Conservation (phyloP, 2,113 vertebrate genomes). For the Ageneiosus marmoratus region DNA sequence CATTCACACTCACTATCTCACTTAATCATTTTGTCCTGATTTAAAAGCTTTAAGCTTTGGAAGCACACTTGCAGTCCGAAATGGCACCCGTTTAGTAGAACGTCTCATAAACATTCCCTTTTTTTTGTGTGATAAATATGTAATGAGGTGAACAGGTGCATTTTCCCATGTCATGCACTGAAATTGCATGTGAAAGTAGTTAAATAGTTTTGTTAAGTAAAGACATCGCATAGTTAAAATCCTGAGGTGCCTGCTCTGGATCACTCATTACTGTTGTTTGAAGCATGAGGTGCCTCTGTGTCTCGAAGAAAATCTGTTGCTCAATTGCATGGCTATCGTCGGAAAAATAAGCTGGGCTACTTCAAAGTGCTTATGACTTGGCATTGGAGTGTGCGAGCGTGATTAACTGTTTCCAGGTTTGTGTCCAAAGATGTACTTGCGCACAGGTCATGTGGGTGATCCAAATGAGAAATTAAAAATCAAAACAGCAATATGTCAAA, state of each 20-base stretch:
- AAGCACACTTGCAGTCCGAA: no score
- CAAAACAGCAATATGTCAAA: neutral
- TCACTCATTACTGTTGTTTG: constrained; percentile 38
- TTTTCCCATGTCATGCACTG: neutral
- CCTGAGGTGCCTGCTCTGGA: constrained; percentile 15
- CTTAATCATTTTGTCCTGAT: no score
- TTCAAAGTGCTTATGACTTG: constrained; percentile 37
- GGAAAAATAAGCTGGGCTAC: constrained; percentile 44
- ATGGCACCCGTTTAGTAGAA: no score
- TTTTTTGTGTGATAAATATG: neutral
- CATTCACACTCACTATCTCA: no score
- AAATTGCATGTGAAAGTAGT: neutral
- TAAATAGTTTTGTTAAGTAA: neutral
- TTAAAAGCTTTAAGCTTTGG: no score
- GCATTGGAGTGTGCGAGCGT: neutral
- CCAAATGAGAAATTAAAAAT: neutral
- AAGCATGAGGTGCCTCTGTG: constrained; percentile 40
- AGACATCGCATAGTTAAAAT: neutral
- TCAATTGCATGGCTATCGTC: constrained; percentile 37
- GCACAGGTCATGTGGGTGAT: constrained; percentile 24
- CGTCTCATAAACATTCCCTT: neutral
- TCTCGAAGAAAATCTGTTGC: constrained; percentile 42
- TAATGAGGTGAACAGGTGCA: neutral
- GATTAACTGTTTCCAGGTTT: constrained; percentile 48
- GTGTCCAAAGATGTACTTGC: constrained; percentile 38